Evolutionary conservation across 2,113 vertebrate species (phyloP).

Genomic region (Rhineura floridana): DNA sequence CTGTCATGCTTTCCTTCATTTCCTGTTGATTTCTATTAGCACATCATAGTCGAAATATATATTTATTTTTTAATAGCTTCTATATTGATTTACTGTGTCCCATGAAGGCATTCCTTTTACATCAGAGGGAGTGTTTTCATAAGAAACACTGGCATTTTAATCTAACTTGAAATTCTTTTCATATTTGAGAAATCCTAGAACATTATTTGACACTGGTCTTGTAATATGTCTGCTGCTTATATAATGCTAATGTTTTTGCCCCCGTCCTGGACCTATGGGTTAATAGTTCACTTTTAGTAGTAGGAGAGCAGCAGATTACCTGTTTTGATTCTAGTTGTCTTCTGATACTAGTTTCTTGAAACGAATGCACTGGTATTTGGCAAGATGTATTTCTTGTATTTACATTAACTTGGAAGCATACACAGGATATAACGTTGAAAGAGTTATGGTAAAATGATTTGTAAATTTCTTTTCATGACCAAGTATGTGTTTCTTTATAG

Average conservation of each 20-base stretch:
- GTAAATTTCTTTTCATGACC: not conserved
- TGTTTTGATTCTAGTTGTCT: not conserved
- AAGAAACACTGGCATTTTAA: not conserved
- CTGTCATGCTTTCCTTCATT: not conserved
- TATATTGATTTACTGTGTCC: not conserved
- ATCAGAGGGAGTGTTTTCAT: not conserved
- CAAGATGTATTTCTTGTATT: not conserved
- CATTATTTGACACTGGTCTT: not conserved
- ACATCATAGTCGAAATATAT: not conserved
- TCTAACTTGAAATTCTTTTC: not conserved
- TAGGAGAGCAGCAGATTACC: not conserved
- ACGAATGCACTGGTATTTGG: not conserved
- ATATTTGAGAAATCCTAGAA: not conserved
- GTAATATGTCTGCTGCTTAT: not conserved
- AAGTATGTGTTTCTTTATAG: conserved; percentile 66
- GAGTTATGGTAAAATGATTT: not conserved
- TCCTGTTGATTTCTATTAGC: not conserved
- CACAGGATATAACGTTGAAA: not conserved
- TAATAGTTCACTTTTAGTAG: not conserved
- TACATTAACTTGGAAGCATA: not conserved
- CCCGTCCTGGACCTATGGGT: not conserved
- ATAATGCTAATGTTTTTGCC: not conserved
- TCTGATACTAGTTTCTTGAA: not conserved
- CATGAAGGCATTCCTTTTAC: not conserved
- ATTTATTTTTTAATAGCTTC: not conserved